Evolutionary conservation across 2,888 invertebrate species (phyloP).

Genomic region (Cryptus viduatorius): DNA sequence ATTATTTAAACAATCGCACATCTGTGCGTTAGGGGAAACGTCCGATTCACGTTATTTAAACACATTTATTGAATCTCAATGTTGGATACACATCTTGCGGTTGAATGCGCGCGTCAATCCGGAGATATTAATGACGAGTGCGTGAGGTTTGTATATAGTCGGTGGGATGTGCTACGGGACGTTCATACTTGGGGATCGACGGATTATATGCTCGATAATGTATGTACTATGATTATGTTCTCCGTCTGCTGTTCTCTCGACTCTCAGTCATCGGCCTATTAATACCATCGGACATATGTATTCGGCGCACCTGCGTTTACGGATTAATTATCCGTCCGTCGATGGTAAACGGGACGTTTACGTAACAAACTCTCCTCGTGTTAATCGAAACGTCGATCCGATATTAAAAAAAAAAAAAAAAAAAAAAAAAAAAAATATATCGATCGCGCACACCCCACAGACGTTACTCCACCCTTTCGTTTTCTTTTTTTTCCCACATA

Average conservation of each 20-base stretch:
- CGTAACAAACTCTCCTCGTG: conserved; percentile 11
- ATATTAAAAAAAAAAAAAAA: background rate
- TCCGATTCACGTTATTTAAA: conserved; percentile 73
- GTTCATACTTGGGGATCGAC: conserved; percentile 24
- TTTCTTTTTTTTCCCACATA: background rate
- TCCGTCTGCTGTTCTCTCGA: conserved; percentile 8
- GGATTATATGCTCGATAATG: conserved; percentile 7
- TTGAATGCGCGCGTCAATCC: conserved; percentile 16
- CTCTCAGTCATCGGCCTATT: background rate
- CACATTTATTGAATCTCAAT: conserved; percentile 76
- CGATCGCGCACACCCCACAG: conserved; percentile 33
- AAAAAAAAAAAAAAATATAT: background rate
- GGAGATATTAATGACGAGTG: conserved; percentile 3
- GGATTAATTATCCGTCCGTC: conserved; percentile 6
- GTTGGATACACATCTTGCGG: conserved; percentile 59
- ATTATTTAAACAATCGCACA: no score
- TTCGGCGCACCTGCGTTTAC: background rate
- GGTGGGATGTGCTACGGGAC: conserved; percentile 10
- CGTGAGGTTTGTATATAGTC: conserved; percentile 10
- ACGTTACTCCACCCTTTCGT: background rate
- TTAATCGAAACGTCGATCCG: conserved; percentile 24
- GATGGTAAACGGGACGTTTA: background rate
- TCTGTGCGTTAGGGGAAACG: background rate
- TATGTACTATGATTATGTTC: background rate
- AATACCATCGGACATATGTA: conserved; percentile 9